phyloP scores from a whole-genome alignment of 2,113 vertebrate species.

The Chauna torquata region DNA sequence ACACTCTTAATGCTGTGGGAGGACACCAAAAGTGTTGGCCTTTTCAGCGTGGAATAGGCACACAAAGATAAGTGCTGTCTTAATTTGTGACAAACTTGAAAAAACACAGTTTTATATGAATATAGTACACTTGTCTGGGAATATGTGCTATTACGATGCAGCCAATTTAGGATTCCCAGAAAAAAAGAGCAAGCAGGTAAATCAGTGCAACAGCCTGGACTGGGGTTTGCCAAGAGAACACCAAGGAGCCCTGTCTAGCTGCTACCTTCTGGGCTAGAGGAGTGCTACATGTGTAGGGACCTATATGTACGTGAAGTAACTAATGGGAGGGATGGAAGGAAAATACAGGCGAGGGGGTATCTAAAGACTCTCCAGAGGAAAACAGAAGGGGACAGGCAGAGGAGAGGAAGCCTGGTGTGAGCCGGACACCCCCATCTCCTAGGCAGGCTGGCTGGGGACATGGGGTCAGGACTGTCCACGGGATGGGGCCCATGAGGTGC shows the following conservation, averaged over 20 bases:
- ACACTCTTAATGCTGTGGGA: not conserved
- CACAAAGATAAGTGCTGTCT: not conserved
- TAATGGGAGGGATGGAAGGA: not conserved
- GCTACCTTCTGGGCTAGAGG: not conserved
- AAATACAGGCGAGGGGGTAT: not conserved
- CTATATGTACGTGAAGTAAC: no score
- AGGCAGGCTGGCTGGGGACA: no score
- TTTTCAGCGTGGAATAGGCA: not conserved
- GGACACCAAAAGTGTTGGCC: not conserved
- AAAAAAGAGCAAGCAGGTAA: not conserved
- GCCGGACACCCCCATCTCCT: no score
- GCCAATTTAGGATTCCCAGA: not conserved
- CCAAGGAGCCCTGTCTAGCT: not conserved
- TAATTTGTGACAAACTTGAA: not conserved
- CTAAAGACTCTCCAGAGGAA: not conserved
- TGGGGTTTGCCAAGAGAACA: not conserved
- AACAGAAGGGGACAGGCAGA: not conserved
- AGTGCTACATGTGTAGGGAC: not conserved
- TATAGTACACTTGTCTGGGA: not conserved
- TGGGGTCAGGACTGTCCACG: no score
- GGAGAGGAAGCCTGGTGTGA: not conserved
- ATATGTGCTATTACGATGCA: not conserved
- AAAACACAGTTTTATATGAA: not conserved
- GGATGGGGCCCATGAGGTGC: no score
- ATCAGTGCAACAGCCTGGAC: not conserved